These are phyloP conservation scores for Delia radicum DNA, from an alignment of 1,140 invertebrate species.

Conservation along the genomic window DNA sequence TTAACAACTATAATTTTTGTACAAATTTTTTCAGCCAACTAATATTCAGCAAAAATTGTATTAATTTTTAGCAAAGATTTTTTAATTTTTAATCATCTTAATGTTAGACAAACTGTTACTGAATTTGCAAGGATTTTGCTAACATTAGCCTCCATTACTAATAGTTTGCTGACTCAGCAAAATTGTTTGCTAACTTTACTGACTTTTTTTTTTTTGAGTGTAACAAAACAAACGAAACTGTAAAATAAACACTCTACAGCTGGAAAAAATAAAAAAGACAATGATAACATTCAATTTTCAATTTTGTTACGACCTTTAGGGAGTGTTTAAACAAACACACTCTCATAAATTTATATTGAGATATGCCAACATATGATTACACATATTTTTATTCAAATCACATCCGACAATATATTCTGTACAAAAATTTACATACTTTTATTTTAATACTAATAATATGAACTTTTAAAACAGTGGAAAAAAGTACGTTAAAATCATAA, in stretches of 20 bases:
- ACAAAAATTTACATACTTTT: not conserved
- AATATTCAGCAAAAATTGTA: no score
- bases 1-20: no score
- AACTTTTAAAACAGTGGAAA: not conserved
- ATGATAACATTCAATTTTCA: conserved; percentile 18
- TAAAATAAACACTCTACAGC: no score
- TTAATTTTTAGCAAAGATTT: no score
- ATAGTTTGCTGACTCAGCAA: no score
- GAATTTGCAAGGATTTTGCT: no score
- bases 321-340: not conserved
- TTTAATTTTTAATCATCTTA: no score
- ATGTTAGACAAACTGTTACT: no score
- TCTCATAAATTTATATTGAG: not conserved
- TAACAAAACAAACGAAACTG: not conserved
- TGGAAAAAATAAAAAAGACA: not conserved
- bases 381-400: conserved; percentile 3
- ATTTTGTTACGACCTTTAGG: not conserved
- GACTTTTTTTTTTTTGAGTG: no score
- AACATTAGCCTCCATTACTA: no score
- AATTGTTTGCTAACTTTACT: no score
- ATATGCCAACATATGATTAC: not conserved
- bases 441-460: not conserved
- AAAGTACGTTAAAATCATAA: not conserved
- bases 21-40: no score
- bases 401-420: not conserved